Evolutionary conservation across 2,888 invertebrate genomes (phyloP).

Genomic region (Drosophila meridionalis): DNA sequence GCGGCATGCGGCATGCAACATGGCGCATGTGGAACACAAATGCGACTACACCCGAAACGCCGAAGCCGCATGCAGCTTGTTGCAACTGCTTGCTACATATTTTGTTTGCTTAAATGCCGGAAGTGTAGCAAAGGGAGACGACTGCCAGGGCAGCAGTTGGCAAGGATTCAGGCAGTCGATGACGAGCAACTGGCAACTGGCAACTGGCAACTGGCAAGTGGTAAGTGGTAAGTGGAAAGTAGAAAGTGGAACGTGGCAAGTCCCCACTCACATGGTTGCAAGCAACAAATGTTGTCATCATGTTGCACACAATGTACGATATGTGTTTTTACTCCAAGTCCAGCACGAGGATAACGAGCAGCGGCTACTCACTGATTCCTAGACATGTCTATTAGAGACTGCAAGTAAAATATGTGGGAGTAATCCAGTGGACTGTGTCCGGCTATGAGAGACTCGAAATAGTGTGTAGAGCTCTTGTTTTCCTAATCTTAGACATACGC

Average conservation of each 20-base stretch:
- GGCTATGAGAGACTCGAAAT: background rate
- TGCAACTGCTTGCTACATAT: constrained; percentile 66
- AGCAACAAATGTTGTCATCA: constrained; percentile 66
- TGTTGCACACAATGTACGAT: constrained; percentile 48
- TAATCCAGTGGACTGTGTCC: background rate
- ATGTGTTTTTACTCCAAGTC: constrained; percentile 23
- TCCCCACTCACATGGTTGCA: constrained; percentile 25
- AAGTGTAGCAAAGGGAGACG: constrained; percentile 62
- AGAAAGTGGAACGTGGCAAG: constrained; percentile 3
- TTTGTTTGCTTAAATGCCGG: constrained; percentile 80
- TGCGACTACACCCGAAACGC: constrained; percentile 10
- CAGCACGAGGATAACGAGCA: constrained; percentile 1
- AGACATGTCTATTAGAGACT: constrained; percentile 25
- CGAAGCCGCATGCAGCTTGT: constrained; percentile 38
- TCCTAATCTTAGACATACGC: background rate
- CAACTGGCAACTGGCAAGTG: constrained; percentile 26
- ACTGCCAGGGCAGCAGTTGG: constrained; percentile 3
- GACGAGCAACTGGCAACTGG: constrained; percentile 28
- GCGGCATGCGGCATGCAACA: constrained; percentile 32
- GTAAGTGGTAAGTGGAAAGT: constrained; percentile 19
- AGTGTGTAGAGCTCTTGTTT: background rate
- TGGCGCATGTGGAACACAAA: constrained; percentile 46
- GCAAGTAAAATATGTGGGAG: background rate
- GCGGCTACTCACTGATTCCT: constrained; percentile 18
- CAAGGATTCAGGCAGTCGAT: constrained; percentile 6